Percentiles rank a stretch among this genome's conserved stretches.
These are phyloP conservation scores for Choloepus didactylus DNA, from an alignment of 2,797 vertebrate species.

Conservation along the genomic window DNA sequence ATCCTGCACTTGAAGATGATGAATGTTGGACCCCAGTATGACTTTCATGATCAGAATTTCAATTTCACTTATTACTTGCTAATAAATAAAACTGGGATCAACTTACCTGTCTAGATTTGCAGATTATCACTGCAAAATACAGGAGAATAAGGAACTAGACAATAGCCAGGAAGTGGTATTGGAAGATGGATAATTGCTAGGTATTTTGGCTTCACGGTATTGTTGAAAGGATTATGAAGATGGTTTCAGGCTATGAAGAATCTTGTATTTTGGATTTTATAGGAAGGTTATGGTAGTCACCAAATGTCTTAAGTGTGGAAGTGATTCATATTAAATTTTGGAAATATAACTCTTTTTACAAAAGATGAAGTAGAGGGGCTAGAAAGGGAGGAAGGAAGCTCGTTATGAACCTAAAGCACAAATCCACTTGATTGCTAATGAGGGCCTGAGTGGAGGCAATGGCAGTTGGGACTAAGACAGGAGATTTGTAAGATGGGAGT, in stretches of 20 bases:
- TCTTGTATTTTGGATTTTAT: background rate
- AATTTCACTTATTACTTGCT: background rate
- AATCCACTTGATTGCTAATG: background rate
- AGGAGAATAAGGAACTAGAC: background rate
- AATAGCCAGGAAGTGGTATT: background rate
- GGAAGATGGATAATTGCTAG: background rate
- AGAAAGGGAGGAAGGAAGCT: background rate
- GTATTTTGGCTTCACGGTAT: background rate
- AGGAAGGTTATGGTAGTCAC: background rate
- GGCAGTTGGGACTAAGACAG: background rate
- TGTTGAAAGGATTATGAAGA: slow-evolving; percentile 8
- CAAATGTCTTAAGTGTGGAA: background rate
- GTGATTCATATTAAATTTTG: slow-evolving; percentile 16
- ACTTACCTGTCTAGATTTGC: background rate
- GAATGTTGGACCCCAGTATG: background rate
- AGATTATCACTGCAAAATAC: background rate
- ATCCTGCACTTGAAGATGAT: background rate
- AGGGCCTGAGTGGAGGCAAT: background rate
- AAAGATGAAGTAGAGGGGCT: background rate
- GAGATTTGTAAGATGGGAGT: background rate
- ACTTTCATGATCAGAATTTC: background rate
- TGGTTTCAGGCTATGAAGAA: slow-evolving; percentile 7
- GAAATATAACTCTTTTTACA: background rate
- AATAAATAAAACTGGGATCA: background rate
- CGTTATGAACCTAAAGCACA: background rate